A percentile compares a stretch with the other conserved stretches of the same genome.
phyloP scores from a whole-genome alignment of 1,140 invertebrate genomes.

The Drosophila pandora region DNA sequence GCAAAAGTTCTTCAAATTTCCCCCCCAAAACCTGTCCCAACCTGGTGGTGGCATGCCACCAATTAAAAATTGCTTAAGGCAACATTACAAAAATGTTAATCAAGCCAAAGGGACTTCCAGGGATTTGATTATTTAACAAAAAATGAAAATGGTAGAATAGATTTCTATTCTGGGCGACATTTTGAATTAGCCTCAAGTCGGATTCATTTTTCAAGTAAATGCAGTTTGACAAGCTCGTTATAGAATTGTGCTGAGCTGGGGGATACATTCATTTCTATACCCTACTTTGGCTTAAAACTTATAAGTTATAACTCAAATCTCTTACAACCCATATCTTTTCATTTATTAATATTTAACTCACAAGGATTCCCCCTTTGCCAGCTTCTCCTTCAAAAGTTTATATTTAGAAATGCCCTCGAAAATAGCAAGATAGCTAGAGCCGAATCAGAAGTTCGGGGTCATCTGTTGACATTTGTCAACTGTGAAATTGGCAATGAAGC shows the following conservation, averaged over 20 bases:
- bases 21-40: neutral
- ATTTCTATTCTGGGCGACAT: neutral
- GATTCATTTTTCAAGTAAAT: slow-evolving; percentile 38
- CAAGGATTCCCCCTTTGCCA: too few species aligned
- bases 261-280: neutral
- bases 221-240: slow-evolving; percentile 40
- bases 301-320: too few species aligned
- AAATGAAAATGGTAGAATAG: neutral
- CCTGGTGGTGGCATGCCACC: neutral
- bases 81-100: slow-evolving; percentile 15
- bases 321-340: too few species aligned
- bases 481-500: slow-evolving; percentile 37
- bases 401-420: slow-evolving; percentile 7
- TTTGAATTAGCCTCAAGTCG: slow-evolving; percentile 8
- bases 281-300: neutral
- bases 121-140: slow-evolving; percentile 3
- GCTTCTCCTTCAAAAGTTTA: neutral
- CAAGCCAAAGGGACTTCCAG: slow-evolving; percentile 12
- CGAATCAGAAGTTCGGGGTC: slow-evolving; percentile 36
- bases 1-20: slow-evolving; percentile 20
- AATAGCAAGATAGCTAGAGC: neutral
- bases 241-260: slow-evolving; percentile 1
- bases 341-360: neutral
- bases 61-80: slow-evolving; percentile 42
- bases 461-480: slow-evolving; percentile 41